Base-by-base conservation (phyloP, 2,113 vertebrate genomes). In the Canis aureus region DNA sequence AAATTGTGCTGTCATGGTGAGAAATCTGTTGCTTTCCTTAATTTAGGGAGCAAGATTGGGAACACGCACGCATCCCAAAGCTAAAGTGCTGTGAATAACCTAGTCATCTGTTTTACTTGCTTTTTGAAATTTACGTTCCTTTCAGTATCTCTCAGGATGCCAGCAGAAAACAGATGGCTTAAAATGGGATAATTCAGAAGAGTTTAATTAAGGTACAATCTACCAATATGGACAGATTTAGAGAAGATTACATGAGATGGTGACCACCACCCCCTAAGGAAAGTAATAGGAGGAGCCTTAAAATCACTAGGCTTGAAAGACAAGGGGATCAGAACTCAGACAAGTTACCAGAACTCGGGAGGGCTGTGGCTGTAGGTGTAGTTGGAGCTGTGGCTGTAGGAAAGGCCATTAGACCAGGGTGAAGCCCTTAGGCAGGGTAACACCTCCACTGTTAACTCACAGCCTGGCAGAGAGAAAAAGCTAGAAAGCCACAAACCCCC, bases 1-100 rank as follows among this genome's bases (percentile, higher is more conserved):
- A 79, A 23, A 95, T 22, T 51, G 49, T 78, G 32, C 11, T 83
- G 22, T 51, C 13, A 10, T 66, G 23, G 0, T 59, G 22, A 69
- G 60, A 57, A 87, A 64, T 92, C 13, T 71, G 51, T 35, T 83
- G 19, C 35, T 73, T 93, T 91, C n/a, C 43, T 93, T 92, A 57
- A 78, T 79, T 91, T 78, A 25, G 9, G 59, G 79, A 66, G 69
- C 17, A 91, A 64, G 15, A 43, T 11, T 35, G 32, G 19, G 15
- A n/a, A 82, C 15, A 79, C 12, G 23, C 13, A 62, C 62, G 11
- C 51, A 82, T 89, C n/a, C 59, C 32, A 2, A 32, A 74, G 29
- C 60, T 4, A 51, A 60, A 64, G 9, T 38, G 15, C 55, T 79
- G 19, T 51, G 35, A 82, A 35, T 49, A 55, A 76, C 23, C 20